A percentile compares a stretch with the other conserved stretches of the same genome.
These are phyloP conservation scores for Dipodomys merriami DNA, from an alignment of 2,113 vertebrate species.

Conservation along the genomic window DNA sequence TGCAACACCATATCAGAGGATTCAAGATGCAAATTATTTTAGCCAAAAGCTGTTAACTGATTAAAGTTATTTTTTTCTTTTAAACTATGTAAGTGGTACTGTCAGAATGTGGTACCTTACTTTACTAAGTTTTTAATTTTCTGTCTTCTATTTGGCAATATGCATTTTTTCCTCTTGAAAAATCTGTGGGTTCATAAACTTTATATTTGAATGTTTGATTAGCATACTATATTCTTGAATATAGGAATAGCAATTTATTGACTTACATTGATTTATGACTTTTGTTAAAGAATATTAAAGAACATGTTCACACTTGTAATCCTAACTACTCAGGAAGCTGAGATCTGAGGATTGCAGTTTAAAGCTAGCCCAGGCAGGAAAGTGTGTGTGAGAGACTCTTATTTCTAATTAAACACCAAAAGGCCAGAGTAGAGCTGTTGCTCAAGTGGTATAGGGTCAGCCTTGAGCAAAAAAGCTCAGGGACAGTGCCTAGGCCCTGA, in stretches of 20 bases:
- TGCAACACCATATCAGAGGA: not conserved
- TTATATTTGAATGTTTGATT: slow-evolving; percentile 43
- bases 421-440: no score
- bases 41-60: not conserved
- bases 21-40: slow-evolving; percentile 11
- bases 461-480: no score
- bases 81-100: not conserved
- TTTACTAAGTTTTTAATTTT: slow-evolving; percentile 12
- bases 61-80: slow-evolving; percentile 9
- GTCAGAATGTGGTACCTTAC: not conserved
- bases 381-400: no score
- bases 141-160: not conserved
- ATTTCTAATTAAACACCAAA: no score
- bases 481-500: no score
- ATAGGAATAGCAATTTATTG: not conserved
- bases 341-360: no score
- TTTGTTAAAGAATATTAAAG: not conserved
- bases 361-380: no score
- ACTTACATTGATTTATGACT: slow-evolving; percentile 16
- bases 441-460: no score
- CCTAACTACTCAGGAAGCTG: no score
- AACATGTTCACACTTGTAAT: no score
- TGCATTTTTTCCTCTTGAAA: slow-evolving; percentile 22
- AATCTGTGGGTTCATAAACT: slow-evolving; percentile 23
- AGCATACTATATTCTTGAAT: not conserved